Base-by-base conservation (phyloP, 2,113 vertebrate genomes). In the Poeciliopsis prolifica region DNA sequence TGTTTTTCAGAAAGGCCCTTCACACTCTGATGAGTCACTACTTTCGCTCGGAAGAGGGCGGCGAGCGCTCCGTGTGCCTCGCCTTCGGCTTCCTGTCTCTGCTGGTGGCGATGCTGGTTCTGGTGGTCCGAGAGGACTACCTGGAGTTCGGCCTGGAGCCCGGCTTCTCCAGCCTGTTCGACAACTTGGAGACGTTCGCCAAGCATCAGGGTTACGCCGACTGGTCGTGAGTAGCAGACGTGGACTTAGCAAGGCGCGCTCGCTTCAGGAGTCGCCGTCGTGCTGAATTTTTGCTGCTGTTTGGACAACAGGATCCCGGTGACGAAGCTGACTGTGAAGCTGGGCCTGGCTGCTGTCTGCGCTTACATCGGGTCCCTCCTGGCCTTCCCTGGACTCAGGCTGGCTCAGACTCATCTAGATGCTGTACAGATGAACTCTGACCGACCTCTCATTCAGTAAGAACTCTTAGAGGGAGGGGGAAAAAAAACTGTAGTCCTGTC, bases 351-450 rank as follows among this genome's bases (percentile, higher is more conserved):
- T 0, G 93, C 92, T 0, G 19, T 95, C 28, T 95, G 97, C 78
- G 96, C 97, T 11, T 93, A 96, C 84, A 92, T 98, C 26, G 98
- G 98, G 0, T 94, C 96, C 67, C 96, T 97, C 69, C 93, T 99
- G 87, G 96, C 96, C 12, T 99, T 99, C 85, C 98, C 98, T 0
- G 96, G 98, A 54, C 95, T 99, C 78, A 95, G 97, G 19, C 84
- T 99, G 93, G 97, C 97, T 33, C 97, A 99, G 94, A 99, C 96
- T 0, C 97, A 99, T 84, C 89, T 96, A 0, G 97, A 98, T 0
- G 96, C 97, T 0, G 94, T 99, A 0, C 92, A 94, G 84, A 91
- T 96, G 94, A 95, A 95, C 0, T 92, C 94, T 0, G 92, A 93
- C 75, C 93, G 86, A 5, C 98, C 97, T 0, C 61, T 96, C 84